phyloP scores from a whole-genome alignment of 2,888 invertebrate genomes.

The Marronus borbonicus region DNA sequence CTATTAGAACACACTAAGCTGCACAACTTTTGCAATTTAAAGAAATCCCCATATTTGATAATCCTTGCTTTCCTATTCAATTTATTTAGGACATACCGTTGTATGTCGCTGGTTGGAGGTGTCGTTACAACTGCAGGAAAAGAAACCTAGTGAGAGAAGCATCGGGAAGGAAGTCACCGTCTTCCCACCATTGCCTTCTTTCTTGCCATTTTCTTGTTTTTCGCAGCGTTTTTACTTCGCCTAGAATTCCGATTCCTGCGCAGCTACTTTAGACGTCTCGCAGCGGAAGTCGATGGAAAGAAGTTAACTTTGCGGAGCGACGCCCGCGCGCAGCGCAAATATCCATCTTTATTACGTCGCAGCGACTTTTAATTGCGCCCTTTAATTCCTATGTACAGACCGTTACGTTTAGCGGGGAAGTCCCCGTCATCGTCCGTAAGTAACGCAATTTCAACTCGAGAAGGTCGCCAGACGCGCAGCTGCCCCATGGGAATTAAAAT shows the following conservation, averaged over 20 bases:
- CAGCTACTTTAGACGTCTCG: no score
- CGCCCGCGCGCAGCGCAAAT: conserved; percentile 55
- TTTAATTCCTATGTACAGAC: conserved; percentile 63
- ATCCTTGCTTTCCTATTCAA: no score
- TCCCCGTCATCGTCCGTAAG: conserved; percentile 46
- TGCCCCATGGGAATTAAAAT: conserved; percentile 30
- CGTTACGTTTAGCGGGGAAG: conserved; percentile 59
- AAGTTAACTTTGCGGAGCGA: conserved; percentile 7
- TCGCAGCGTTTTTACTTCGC: background rate
- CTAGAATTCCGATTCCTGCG: background rate
- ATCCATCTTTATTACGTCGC: conserved; percentile 66
- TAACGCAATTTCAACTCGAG: conserved; percentile 42
- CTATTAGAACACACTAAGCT: no score
- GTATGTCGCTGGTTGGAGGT: background rate
- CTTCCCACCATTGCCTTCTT: background rate
- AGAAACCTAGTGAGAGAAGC: conserved; percentile 54
- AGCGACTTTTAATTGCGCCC: conserved; percentile 65
- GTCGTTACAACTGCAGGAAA: conserved; percentile 47
- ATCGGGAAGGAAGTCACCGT: conserved; percentile 55
- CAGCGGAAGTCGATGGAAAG: background rate
- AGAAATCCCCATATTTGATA: no score
- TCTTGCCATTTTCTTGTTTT: background rate
- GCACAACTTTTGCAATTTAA: no score
- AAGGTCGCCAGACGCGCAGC: conserved; percentile 35
- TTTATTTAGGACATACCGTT: no score